These are phyloP conservation scores for Mus minutoides DNA, from an alignment of 2,797 vertebrate species.

Conservation along the genomic window DNA sequence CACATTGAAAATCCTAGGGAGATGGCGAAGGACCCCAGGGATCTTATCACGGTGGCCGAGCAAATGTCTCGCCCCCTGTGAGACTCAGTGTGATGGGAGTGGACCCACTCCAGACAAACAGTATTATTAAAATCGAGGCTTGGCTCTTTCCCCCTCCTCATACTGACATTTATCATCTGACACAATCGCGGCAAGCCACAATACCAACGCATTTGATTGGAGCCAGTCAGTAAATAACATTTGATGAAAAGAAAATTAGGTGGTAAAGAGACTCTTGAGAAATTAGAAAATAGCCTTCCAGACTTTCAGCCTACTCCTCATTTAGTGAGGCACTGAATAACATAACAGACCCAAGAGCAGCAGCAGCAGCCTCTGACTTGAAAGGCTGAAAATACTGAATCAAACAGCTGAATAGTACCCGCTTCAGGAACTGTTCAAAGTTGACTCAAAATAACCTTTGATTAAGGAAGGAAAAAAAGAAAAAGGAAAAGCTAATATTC, in stretches of 20 bases:
- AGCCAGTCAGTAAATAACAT: conserved; percentile 84
- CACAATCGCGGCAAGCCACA: conserved; percentile 74
- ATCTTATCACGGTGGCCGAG: conserved; percentile 37
- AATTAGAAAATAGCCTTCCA: conserved; percentile 81
- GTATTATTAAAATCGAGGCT: conserved; percentile 72
- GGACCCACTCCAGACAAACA: conserved; percentile 76
- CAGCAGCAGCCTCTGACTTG: conserved; percentile 73
- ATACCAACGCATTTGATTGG: conserved; percentile 76
- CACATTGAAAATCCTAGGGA: conserved; percentile 23
- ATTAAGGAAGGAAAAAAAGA: conserved; percentile 77
- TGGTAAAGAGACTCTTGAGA: conserved; percentile 84
- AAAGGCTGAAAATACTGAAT: conserved; percentile 69
- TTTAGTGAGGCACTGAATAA: conserved; percentile 77
- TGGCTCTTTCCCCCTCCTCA: conserved; percentile 69
- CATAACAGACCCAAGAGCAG: conserved; percentile 68
- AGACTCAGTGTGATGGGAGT: conserved; percentile 64
- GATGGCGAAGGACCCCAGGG: not conserved
- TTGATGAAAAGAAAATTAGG: conserved; percentile 85
- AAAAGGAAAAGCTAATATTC: conserved; percentile 84
- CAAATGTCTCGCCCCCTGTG: conserved; percentile 15
- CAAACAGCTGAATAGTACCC: conserved; percentile 68
- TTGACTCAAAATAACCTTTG: conserved; percentile 81
- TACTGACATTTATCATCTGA: conserved; percentile 77
- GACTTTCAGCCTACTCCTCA: conserved; percentile 82
- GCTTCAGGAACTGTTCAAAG: conserved; percentile 78